Evolutionary conservation across 2,797 vertebrate genomes (phyloP).

Genomic region (Trichosurus vulpecula): DNA sequence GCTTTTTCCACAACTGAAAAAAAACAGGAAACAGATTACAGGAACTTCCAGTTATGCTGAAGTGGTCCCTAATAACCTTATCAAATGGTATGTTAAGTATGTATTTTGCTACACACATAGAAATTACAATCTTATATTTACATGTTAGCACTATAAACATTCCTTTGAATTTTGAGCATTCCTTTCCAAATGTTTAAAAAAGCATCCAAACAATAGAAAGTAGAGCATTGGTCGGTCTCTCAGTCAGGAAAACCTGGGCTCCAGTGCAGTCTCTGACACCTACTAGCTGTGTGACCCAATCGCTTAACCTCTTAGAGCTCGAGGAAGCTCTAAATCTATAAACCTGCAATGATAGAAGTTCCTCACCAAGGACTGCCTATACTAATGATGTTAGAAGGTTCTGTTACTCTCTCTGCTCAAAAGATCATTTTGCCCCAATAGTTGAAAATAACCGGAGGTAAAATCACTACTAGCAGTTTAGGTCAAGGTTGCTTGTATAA

Average conservation of each 20-base stretch:
- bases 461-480: not conserved
- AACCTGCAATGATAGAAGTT: not conserved
- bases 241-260: not conserved
- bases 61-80: slow-evolving; percentile 54
- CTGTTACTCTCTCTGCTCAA: not conserved
- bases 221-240: not conserved
- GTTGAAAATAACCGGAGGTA: not conserved
- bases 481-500: not conserved
- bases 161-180: slow-evolving; percentile 36
- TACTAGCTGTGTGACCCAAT: not conserved
- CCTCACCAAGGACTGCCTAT: not conserved
- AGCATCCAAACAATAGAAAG: slow-evolving; percentile 35
- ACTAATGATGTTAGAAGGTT: not conserved
- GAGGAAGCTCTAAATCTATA: not conserved
- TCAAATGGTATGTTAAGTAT: slow-evolving; percentile 33
- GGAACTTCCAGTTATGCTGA: slow-evolving; percentile 74
- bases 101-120: slow-evolving; percentile 8
- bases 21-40: slow-evolving; percentile 83
- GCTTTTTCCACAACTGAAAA: slow-evolving; percentile 74
- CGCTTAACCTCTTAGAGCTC: not conserved
- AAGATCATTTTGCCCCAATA: not conserved
- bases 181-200: slow-evolving; percentile 38
- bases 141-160: slow-evolving; percentile 25
- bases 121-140: slow-evolving; percentile 39
- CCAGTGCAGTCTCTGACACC: not conserved